Conservation (phyloP, 2,888 invertebrate species). For the Notodonta dromedarius region DNA sequence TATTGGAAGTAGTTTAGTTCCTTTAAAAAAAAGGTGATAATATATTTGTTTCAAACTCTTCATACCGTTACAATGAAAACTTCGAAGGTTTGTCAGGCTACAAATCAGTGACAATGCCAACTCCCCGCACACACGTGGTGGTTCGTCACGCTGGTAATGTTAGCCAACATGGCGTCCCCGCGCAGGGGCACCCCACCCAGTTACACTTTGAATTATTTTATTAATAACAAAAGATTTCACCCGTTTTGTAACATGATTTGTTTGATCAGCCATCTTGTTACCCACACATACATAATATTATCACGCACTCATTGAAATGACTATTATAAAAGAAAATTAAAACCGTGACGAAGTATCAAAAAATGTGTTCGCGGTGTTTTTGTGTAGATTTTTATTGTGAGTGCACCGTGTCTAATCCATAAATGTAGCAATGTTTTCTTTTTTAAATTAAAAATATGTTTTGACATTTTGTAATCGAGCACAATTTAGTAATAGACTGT, state of each 20-base stretch:
- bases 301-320: slow-evolving; percentile 39
- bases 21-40: too few relatives aligned
- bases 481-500: slow-evolving; percentile 42
- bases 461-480: slow-evolving; percentile 60
- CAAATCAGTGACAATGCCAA: slow-evolving; percentile 33
- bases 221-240: slow-evolving; percentile 82
- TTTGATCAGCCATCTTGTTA: slow-evolving; percentile 74
- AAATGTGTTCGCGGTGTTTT: slow-evolving; percentile 47
- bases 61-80: too few relatives aligned
- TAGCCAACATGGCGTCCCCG: slow-evolving; percentile 69
- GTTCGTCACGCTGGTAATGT: slow-evolving; percentile 75
- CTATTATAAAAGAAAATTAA: slow-evolving; percentile 49
- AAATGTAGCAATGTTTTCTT: slow-evolving; percentile 41
- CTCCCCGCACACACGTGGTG: slow-evolving; percentile 26
- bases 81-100: slow-evolving; percentile 26
- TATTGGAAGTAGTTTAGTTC: too few relatives aligned
- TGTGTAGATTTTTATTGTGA: slow-evolving; percentile 45
- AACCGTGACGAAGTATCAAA: slow-evolving; percentile 57
- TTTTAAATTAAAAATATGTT: slow-evolving; percentile 50
- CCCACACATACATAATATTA: slow-evolving; percentile 43
- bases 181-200: slow-evolving; percentile 55
- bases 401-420: slow-evolving; percentile 52
- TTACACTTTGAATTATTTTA: slow-evolving; percentile 75
- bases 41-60: too few relatives aligned
- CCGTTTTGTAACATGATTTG: slow-evolving; percentile 83